Percentiles rank a stretch among this genome's conserved stretches.
Conservation (phyloP, 2,888 invertebrate species). For the Apodemia mormo region DNA sequence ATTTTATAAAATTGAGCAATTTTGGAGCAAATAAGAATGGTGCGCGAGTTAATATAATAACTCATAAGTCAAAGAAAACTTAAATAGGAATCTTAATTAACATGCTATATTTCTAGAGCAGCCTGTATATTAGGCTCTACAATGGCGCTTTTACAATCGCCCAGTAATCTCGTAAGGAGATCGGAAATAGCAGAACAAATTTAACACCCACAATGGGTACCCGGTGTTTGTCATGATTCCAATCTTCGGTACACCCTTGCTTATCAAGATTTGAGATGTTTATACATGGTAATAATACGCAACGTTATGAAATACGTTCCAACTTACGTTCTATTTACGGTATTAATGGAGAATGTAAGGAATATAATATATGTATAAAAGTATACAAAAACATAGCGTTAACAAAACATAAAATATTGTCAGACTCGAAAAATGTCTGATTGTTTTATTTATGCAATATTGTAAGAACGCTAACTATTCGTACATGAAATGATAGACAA, state of each 20-base stretch:
- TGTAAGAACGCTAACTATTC: too few relatives aligned
- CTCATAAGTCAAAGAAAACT: not conserved
- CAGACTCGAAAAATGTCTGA: too few relatives aligned
- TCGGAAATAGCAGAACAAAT: conserved; percentile 74
- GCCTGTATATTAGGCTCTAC: conserved; percentile 39
- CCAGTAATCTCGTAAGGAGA: conserved; percentile 72
- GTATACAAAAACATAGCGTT: not conserved
- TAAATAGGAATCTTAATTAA: not conserved
- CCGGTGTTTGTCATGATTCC: conserved; percentile 73
- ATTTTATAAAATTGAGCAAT: not conserved
- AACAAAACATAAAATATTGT: not conserved
- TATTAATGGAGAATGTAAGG: not conserved
- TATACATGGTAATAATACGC: conserved; percentile 49
- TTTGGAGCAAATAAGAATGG: not conserved
- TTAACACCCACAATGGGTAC: conserved; percentile 74
- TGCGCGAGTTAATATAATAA: not conserved
- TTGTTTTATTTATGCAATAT: too few relatives aligned
- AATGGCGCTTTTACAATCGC: conserved; percentile 66
- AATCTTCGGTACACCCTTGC: conserved; percentile 64
- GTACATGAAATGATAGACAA: too few relatives aligned
- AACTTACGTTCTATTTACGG: not conserved
- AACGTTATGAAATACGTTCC: conserved; percentile 14
- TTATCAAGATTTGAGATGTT: conserved; percentile 68
- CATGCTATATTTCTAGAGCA: conserved; percentile 17
- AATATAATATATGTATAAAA: not conserved